Base-by-base conservation (phyloP, 2,888 invertebrate species). In the Coenonympha glycerion region DNA sequence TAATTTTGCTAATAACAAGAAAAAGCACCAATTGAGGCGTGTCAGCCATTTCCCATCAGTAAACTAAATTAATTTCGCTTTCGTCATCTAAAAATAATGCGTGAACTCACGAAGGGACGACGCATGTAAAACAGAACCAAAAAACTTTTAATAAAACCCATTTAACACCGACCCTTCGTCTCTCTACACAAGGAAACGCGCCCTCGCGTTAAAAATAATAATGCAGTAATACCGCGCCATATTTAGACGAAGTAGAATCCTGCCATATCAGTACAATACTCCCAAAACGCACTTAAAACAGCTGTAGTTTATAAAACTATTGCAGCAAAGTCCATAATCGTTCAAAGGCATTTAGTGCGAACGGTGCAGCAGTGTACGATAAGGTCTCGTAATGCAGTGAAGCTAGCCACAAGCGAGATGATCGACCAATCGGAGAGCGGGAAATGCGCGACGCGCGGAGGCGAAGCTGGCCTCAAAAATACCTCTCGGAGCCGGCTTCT, bases 391-490 rank as follows among this genome's bases (percentile, higher is more conserved):
- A 46, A 30, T 42, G 62, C 41, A 54, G 57, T 68, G 82, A 83
- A 83, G 84, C 78, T 65, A 62, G 80, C 66, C 33, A 44, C 74
- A 50, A 53, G 47, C 53, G 60, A 57, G 42, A 60, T 58, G 56
- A 57, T 61, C 59, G 57, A 67, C 86, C 86, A 86, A 86, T 84
- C 69, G 68, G 57, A 65, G 69, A 47, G 57, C 71, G 52, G 57
- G 59, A 44, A 59, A 47, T 63, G 57, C 58, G 58, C 70, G 66
- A 65, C 56, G 71, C 73, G 86, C 82, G 86, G 86, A 86, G 86
- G 86, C 86, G 86, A 79, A 54, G 66, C 63, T 65, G 57, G 69
- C 80, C 75, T 84, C 83, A 85, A 86, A 45, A 85, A 84, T 74
- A 75, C 85, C 80, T 77, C 79, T 71, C 80, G 73, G 76, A 55